Evolutionary conservation across 2,113 vertebrate species (phyloP).

Genomic region (Emydocephalus ijimae): DNA sequence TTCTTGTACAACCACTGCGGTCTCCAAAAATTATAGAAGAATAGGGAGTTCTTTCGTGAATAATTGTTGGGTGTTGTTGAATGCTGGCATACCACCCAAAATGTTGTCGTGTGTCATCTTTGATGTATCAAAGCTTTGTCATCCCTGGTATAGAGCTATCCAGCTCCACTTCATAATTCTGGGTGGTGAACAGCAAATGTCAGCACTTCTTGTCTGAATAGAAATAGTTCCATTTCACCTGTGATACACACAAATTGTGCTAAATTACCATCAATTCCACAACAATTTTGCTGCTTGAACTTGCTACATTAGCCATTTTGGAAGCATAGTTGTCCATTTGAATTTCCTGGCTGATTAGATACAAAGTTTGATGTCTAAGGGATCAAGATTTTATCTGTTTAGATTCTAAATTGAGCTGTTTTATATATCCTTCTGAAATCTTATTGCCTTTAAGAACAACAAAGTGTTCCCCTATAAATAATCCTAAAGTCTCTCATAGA

Average conservation of each 20-base stretch:
- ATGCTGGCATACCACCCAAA: no score
- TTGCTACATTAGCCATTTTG: constrained; percentile 42
- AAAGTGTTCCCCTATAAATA: constrained; percentile 3
- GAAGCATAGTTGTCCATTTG: constrained; percentile 15
- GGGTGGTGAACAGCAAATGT: not conserved
- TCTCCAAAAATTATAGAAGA: no score
- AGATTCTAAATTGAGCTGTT: constrained; percentile 30
- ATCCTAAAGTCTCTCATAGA: constrained; percentile 73
- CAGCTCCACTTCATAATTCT: not conserved
- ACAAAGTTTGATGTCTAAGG: constrained; percentile 44
- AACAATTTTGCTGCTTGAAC: constrained; percentile 42
- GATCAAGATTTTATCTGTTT: constrained; percentile 34
- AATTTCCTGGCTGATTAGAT: constrained; percentile 39
- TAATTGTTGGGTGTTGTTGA: no score
- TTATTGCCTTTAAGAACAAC: not conserved
- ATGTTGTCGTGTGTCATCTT: no score
- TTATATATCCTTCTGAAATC: constrained; percentile 10
- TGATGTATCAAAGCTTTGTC: no score
- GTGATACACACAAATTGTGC: constrained; percentile 26
- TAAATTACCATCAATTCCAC: constrained; percentile 59
- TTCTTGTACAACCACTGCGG: no score
- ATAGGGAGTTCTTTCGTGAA: no score
- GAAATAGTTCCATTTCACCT: not conserved
- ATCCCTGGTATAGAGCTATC: no score
- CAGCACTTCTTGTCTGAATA: constrained; percentile 14